Base-by-base conservation (phyloP, 2,888 invertebrate species). In the Dorcus parallelipipedus region DNA sequence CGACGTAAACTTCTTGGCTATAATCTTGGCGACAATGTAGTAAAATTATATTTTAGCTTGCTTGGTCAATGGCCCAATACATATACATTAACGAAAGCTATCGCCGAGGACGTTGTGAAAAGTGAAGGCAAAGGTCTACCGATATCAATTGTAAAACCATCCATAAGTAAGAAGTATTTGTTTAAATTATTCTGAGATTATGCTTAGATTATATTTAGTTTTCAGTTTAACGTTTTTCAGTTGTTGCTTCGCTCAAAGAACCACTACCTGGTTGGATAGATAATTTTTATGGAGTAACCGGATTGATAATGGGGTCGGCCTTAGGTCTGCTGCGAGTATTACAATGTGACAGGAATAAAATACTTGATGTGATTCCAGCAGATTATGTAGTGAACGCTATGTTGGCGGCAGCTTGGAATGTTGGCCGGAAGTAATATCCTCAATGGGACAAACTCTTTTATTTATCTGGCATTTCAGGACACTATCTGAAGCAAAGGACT, bases 221-320 rank as follows among this genome's bases (percentile, higher is more conserved):
- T 20, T 20, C 3, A 20, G 3, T 20, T 20, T 20, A 20, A 3
- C 20, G 20, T 23, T 38, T 66, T 64, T 45, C 52, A 75, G 74
- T 75, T 8, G 69, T 72, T 10, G 69, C 68, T 2, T 69, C 84
- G 5, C 78, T 78, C 1, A 80, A 75, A 42, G 85, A 86, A 52
- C 86, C 86, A 0, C 74, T 84, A 0, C 74, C 84, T 51, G 88
- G 88, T 2, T 91, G 90, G 90, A 85, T 88, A 5, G 90, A 90
- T 76, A 90, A 88, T 64, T 83, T 86, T 0, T 90, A 89, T 69
- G 90, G 90, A 56, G 86, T 88, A 0, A 93, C 91, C 4, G 94
- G 87, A 0, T 81, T 84, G 49, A 86, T 85, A 62, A 81, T 88
- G 6, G 90, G 88, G 0, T 86, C 87, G 3, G 90, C 91, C 0